These are phyloP conservation scores for Lasioglossum oenotherae DNA, from an alignment of 2,888 invertebrate genomes.

Conservation along the genomic window DNA sequence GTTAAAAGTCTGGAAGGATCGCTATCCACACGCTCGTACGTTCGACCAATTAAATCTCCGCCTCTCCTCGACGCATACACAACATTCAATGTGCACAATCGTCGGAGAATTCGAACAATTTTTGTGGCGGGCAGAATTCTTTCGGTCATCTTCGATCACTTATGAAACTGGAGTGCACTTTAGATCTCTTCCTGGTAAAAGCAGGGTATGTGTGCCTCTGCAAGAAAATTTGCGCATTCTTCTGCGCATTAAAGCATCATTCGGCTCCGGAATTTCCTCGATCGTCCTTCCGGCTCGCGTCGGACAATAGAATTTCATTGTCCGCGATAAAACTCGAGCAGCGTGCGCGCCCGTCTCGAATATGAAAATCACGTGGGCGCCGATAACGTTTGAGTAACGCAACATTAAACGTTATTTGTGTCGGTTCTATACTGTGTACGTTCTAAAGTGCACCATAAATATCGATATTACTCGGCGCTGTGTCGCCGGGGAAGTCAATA, in stretches of 20 bases:
- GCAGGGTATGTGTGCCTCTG: not conserved
- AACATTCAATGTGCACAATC: not conserved
- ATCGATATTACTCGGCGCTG: conserved; percentile 36
- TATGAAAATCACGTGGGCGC: conserved; percentile 16
- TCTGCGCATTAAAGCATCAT: not conserved
- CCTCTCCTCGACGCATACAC: not conserved
- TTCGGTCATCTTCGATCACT: not conserved
- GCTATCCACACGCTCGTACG: conserved; percentile 28
- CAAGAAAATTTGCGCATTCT: not conserved
- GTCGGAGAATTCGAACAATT: too few relatives aligned
- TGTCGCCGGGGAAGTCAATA: conserved; percentile 45
- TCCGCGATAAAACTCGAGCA: not conserved
- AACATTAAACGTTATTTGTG: conserved; percentile 36
- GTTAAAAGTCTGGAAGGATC: conserved; percentile 17
- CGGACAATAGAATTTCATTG: conserved; percentile 11
- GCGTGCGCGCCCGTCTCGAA: not conserved
- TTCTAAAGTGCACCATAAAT: conserved; percentile 42
- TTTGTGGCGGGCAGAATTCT: not conserved
- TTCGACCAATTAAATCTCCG: not conserved
- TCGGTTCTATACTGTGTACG: not conserved
- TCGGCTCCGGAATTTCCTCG: not conserved
- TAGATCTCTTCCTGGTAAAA: not conserved
- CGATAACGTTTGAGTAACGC: conserved; percentile 32
- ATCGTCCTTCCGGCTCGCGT: not conserved
- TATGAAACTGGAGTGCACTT: not conserved